These are phyloP conservation scores for Neoniphon sammara DNA, from an alignment of 2,797 vertebrate species.

Conservation along the genomic window DNA sequence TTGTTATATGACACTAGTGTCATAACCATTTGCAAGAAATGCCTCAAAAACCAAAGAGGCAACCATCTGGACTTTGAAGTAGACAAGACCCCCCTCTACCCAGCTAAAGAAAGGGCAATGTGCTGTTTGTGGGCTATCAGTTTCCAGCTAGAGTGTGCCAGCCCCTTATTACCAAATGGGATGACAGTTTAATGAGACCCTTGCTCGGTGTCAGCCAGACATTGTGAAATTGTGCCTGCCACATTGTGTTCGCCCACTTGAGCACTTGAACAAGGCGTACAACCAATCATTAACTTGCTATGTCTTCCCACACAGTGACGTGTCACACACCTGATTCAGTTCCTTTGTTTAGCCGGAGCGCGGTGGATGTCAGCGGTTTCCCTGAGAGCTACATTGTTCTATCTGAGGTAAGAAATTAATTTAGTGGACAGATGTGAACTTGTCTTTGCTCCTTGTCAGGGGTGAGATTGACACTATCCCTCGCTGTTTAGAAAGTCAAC, in stretches of 20 bases:
- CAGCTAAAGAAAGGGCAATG: slow-evolving; percentile 75
- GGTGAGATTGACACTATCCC: slow-evolving; percentile 18
- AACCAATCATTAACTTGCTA: slow-evolving; percentile 76
- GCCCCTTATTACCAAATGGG: slow-evolving; percentile 77
- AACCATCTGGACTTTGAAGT: slow-evolving; percentile 66
- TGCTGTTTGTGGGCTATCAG: slow-evolving; percentile 74
- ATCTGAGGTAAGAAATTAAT: slow-evolving; percentile 9
- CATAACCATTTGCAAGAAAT: slow-evolving; percentile 40
- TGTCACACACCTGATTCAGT: slow-evolving; percentile 63
- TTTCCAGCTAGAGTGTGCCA: slow-evolving; percentile 68
- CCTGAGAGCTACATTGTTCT: slow-evolving; percentile 16
- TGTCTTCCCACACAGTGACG: slow-evolving; percentile 59
- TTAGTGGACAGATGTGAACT: slow-evolving; percentile 35
- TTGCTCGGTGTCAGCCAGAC: slow-evolving; percentile 75
- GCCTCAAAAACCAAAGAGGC: slow-evolving; percentile 46
- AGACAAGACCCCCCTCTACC: slow-evolving; percentile 66
- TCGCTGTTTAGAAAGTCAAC: slow-evolving; percentile 9
- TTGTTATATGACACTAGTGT: slow-evolving; percentile 30
- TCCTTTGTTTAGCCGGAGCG: slow-evolving; percentile 65
- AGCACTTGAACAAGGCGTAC: slow-evolving; percentile 62
- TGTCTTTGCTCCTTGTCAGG: slow-evolving; percentile 33
- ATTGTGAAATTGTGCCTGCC: slow-evolving; percentile 70
- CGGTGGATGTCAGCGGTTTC: slow-evolving; percentile 38
- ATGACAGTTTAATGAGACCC: slow-evolving; percentile 83
- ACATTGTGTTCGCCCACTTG: slow-evolving; percentile 74